phyloP scores from a whole-genome alignment of 2,113 vertebrate species.

The Dicerorhinus sumatrensis region DNA sequence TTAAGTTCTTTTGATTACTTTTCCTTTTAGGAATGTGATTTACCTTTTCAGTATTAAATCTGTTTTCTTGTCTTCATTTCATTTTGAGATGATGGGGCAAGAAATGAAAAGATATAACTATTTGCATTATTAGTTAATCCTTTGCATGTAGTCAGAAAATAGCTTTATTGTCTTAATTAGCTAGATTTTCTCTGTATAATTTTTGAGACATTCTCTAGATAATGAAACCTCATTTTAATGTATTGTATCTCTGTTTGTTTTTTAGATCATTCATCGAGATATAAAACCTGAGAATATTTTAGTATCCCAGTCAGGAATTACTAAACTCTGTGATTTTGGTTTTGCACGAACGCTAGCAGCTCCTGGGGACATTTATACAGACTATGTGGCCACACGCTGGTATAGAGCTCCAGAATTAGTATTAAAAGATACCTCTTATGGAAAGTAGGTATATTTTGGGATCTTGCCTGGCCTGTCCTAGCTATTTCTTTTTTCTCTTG shows the following conservation, averaged over 20 bases:
- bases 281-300: slow-evolving; percentile 86
- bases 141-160: slow-evolving; percentile 39
- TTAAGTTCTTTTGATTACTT: slow-evolving; percentile 3
- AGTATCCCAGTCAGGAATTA: slow-evolving; percentile 82
- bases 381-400: slow-evolving; percentile 82
- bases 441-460: slow-evolving; percentile 76
- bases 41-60: slow-evolving; percentile 39
- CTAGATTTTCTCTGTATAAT: not conserved
- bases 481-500: not conserved
- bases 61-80: slow-evolving; percentile 30
- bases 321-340: slow-evolving; percentile 85
- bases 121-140: not conserved
- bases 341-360: slow-evolving; percentile 83
- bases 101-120: not conserved
- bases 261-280: slow-evolving; percentile 82
- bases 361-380: slow-evolving; percentile 83
- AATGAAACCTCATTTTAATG: slow-evolving; percentile 63
- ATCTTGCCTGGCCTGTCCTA: not conserved
- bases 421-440: slow-evolving; percentile 80
- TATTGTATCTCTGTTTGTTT: slow-evolving; percentile 48
- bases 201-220: slow-evolving; percentile 60
- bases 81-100: slow-evolving; percentile 15
- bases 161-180: slow-evolving; percentile 36
- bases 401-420: slow-evolving; percentile 83
- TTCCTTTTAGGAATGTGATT: slow-evolving; percentile 32